These are phyloP conservation scores for Caenorhabditis sinica DNA, from an alignment of 2,888 invertebrate species.

Conservation along the genomic window DNA sequence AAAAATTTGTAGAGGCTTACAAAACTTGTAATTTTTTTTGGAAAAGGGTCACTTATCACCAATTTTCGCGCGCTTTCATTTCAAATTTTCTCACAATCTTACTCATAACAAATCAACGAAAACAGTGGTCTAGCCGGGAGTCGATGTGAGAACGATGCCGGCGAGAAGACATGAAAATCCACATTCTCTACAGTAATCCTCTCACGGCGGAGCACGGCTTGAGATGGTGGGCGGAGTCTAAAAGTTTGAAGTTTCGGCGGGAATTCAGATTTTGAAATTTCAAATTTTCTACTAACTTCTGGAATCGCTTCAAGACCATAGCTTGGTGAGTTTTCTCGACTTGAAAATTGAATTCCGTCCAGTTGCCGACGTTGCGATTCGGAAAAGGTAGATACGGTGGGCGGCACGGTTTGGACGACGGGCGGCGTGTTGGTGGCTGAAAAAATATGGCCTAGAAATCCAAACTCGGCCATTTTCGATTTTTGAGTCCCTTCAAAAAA, in stretches of 20 bases:
- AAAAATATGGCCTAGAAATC: not conserved
- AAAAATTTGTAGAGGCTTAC: not conserved
- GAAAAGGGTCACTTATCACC: too few species aligned
- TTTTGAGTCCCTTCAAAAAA: not conserved
- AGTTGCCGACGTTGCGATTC: conserved; percentile 10
- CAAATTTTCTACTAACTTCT: conserved; percentile 2
- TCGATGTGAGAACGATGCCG: conserved; percentile 52
- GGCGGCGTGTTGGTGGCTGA: conserved; percentile 22
- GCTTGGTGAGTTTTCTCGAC: not conserved
- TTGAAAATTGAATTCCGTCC: conserved; percentile 45
- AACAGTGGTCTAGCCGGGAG: conserved; percentile 60
- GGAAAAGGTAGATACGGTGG: conserved; percentile 24
- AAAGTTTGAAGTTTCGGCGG: not conserved
- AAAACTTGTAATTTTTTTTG: not conserved
- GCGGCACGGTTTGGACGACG: conserved; percentile 37
- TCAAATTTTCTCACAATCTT: not conserved
- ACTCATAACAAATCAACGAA: conserved; percentile 56
- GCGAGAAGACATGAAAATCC: conserved; percentile 64
- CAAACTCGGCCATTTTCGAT: not conserved
- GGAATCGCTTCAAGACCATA: not conserved
- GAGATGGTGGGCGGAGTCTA: conserved; percentile 20
- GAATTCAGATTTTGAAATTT: not conserved
- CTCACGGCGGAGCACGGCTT: conserved; percentile 4
- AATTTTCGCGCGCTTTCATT: too few species aligned
- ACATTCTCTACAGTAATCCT: conserved; percentile 42